Evolutionary conservation across 2,797 vertebrate genomes (phyloP), one percentile per base, ranked within the genome.

Genomic region (Pterois miles): DNA sequence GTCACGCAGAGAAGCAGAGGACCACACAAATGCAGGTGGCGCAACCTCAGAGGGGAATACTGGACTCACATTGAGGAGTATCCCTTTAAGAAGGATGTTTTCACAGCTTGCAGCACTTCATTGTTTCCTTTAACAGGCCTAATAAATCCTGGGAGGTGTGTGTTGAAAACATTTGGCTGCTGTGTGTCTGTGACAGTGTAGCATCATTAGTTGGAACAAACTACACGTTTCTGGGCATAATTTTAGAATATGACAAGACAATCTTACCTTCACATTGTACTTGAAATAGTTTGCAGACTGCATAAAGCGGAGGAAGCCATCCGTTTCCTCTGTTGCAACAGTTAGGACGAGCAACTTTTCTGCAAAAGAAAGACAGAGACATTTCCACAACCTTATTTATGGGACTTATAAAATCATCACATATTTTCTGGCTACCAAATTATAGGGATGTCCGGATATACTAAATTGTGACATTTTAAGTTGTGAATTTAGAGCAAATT

Each of bases 221-320:
- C 20, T 63, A 18, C 12, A n/a, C 23, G 38, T 71, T 80, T 69
- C 20, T 68, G 5, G 48, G 54, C 13, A 14, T 56, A 4, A 53
- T 60, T 73, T 75, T 43, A 34, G 16, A 70, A 48, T 38, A 72
- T 16, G 13, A 50, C 31, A 72, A 34, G 12, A 71, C 12, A 12
- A 33, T 60, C 85, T 70, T 96, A 99, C 98, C 97, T 99, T 98
- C 48, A 99, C 96, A 92, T 95, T 96, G 90, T 99, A 99, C 92
- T 98, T 98, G 94, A 99, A 99, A 84, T 97, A 96, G 63, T 95
- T 95, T 87, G 97, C 97, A 73, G 98, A 97, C 90, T 94, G 95
- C 96, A 98, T 97, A 89, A 99, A 99, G 84, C 98, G 96, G 58
- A 89, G 95, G 89, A 97, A 99, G 83, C 98, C 98, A 82, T 99